A percentile compares a stretch with the other conserved stretches of the same genome.
These are phyloP conservation scores for Ctenoplectra terminalis DNA, from an alignment of 1,140 invertebrate genomes.

Conservation along the genomic window DNA sequence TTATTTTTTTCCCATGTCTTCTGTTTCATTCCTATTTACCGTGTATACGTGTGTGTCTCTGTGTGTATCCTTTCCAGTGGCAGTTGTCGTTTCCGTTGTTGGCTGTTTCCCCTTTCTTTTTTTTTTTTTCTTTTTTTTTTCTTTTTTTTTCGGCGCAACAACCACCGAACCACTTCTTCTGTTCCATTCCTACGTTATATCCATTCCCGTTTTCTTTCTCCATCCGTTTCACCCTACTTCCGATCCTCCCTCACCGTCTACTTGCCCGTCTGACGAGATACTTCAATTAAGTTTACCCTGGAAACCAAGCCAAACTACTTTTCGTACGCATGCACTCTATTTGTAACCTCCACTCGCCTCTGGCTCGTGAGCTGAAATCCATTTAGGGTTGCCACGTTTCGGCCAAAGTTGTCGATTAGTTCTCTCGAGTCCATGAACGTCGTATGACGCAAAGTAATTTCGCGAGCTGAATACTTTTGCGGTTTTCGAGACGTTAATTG, in stretches of 20 bases:
- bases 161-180: neutral
- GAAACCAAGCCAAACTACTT: slow-evolving; percentile 23
- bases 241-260: neutral
- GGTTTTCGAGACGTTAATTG: neutral
- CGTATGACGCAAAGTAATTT: neutral
- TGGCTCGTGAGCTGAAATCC: slow-evolving; percentile 13
- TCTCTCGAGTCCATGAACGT: neutral
- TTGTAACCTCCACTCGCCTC: neutral
- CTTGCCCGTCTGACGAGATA: slow-evolving; percentile 12
- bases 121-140: neutral
- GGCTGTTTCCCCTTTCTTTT: neutral
- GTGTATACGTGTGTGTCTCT: neutral
- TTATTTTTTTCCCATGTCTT: neutral
- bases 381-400: slow-evolving; percentile 19
- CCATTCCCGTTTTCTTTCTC: neutral
- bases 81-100: neutral
- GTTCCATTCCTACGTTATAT: neutral
- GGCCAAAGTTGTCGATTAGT: neutral
- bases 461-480: neutral
- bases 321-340: slow-evolving; percentile 20
- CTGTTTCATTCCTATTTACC: neutral
- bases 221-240: neutral
- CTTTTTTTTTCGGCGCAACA: neutral
- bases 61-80: slow-evolving; percentile 16
- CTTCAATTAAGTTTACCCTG: slow-evolving; percentile 30